Evolutionary conservation across 2,888 invertebrate species (phyloP).

Genomic region (Lacanobia oleracea): DNA sequence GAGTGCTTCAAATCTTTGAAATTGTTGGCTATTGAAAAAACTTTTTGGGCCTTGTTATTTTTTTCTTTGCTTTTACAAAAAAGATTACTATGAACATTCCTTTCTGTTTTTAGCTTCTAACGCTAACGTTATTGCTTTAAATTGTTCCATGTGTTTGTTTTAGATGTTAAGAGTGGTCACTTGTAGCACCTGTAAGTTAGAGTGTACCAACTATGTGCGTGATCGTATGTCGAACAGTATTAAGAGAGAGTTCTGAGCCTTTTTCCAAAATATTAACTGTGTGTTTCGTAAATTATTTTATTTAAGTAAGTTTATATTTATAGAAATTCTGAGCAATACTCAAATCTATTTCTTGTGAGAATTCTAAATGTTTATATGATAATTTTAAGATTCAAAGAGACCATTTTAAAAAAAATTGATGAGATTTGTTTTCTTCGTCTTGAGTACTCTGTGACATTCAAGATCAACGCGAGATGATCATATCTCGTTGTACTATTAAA

Average conservation of each 20-base stretch:
- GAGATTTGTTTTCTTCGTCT: slow-evolving; percentile 32
- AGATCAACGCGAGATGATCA: slow-evolving; percentile 36
- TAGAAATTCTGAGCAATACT: slow-evolving; percentile 85
- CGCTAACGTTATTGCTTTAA: slow-evolving; percentile 41
- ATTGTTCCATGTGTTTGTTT: slow-evolving; percentile 48
- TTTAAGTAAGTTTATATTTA: slow-evolving; percentile 73
- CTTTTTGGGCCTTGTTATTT: slow-evolving; percentile 17
- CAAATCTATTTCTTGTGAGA: slow-evolving; percentile 60
- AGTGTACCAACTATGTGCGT: slow-evolving; percentile 48
- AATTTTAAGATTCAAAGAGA: slow-evolving; percentile 59
- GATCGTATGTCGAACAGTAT: slow-evolving; percentile 52
- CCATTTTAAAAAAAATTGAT: slow-evolving; percentile 35
- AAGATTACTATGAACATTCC: slow-evolving; percentile 57
- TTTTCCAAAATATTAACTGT: slow-evolving; percentile 69
- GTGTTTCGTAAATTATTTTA: slow-evolving; percentile 65
- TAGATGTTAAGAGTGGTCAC: slow-evolving; percentile 41
- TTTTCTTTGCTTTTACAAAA: slow-evolving; percentile 42
- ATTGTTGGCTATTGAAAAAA: slow-evolving; percentile 15
- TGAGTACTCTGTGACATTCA: slow-evolving; percentile 53
- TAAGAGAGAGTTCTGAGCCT: slow-evolving; percentile 76
- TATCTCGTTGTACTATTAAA: slow-evolving; percentile 50
- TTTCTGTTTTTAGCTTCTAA: slow-evolving; percentile 52
- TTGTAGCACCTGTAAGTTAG: slow-evolving; percentile 46
- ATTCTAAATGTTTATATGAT: slow-evolving; percentile 59
- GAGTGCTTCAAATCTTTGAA: slow-evolving; percentile 49